Percentiles rank a stretch among this genome's conserved stretches.
Conservation (phyloP, 2,113 vertebrate species). For the Salvelinus namaycush region DNA sequence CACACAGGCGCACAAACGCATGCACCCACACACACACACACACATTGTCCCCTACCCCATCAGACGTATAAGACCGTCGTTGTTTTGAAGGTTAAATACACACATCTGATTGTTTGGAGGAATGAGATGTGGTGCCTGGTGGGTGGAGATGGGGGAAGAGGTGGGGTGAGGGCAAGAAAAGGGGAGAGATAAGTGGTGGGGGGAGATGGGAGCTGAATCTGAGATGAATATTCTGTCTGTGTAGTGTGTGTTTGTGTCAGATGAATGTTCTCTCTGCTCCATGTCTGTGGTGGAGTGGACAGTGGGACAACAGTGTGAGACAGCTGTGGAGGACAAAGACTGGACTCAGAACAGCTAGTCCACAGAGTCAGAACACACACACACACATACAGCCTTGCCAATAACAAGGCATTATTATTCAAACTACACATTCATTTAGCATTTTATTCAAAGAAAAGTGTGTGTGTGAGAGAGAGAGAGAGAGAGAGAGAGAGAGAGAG, state of each 20-base stretch:
- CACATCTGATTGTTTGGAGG: slow-evolving; percentile 17
- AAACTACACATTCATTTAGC: too few relatives aligned
- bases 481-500: too few relatives aligned
- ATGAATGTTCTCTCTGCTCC: not conserved
- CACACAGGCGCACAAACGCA: too few relatives aligned
- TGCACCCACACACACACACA: not conserved
- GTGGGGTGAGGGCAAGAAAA: not conserved
- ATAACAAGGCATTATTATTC: too few relatives aligned
- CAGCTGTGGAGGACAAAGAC: slow-evolving; percentile 49
- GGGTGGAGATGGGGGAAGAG: not conserved
- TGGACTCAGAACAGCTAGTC: slow-evolving; percentile 35
- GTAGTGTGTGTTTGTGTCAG: too few relatives aligned
- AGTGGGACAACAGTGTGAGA: slow-evolving; percentile 50
- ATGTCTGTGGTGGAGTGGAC: slow-evolving; percentile 16
- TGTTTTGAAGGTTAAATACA: slow-evolving; percentile 39
- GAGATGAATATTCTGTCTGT: slow-evolving; percentile 1
- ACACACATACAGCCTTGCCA: not conserved
- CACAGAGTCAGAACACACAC: not conserved
- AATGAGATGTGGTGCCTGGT: slow-evolving; percentile 4
- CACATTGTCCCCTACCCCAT: slow-evolving; percentile 14
- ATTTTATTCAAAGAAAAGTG: too few relatives aligned
- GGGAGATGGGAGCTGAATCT: not conserved
- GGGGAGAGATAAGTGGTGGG: not conserved
- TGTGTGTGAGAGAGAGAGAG: too few relatives aligned
- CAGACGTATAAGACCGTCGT: slow-evolving; percentile 25